Evolutionary conservation across 1,140 invertebrate genomes (phyloP).

Genomic region (Drosophila setifemur): DNA sequence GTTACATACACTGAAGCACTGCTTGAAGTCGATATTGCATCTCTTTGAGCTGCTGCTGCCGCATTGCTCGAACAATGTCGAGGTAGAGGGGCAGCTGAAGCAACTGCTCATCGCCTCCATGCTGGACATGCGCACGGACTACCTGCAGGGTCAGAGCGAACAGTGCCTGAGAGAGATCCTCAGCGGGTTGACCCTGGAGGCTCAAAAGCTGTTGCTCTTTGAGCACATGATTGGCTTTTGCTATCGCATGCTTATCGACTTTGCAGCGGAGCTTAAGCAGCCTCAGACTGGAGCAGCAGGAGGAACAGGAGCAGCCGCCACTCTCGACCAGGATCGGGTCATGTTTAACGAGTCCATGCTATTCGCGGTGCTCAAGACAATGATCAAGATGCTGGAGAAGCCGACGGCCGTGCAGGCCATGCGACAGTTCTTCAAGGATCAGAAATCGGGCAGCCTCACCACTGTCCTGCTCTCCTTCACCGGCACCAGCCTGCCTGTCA

Average conservation of each 20-base stretch:
- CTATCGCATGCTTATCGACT: conserved; percentile 87
- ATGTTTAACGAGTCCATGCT: conserved; percentile 74
- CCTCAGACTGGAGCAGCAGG: neutral
- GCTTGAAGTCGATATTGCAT: conserved; percentile 69
- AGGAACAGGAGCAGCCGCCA: neutral
- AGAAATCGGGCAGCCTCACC: conserved; percentile 85
- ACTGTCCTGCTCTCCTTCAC: conserved; percentile 90
- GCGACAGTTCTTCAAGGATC: conserved; percentile 89
- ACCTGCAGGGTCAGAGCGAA: conserved; percentile 86
- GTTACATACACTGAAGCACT: conserved; percentile 77
- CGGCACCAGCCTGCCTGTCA: conserved; percentile 86
- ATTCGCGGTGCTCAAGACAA: conserved; percentile 85
- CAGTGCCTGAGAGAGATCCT: conserved; percentile 87
- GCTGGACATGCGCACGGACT: conserved; percentile 89
- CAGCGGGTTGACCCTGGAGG: conserved; percentile 84
- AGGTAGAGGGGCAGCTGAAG: conserved; percentile 59
- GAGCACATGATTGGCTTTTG: conserved; percentile 86
- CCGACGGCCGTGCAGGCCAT: conserved; percentile 90
- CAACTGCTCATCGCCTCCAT: conserved; percentile 88
- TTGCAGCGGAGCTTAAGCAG: conserved; percentile 77
- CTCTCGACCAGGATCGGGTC: conserved; percentile 41
- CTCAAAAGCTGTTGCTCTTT: conserved; percentile 86
- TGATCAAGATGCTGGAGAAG: conserved; percentile 92
- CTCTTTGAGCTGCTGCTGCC: conserved; percentile 76
- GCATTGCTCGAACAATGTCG: conserved; percentile 29